Evolutionary conservation across 1,140 invertebrate species (phyloP), one percentile per base, ranked within the genome.

Genomic region (Ostrea edulis): DNA sequence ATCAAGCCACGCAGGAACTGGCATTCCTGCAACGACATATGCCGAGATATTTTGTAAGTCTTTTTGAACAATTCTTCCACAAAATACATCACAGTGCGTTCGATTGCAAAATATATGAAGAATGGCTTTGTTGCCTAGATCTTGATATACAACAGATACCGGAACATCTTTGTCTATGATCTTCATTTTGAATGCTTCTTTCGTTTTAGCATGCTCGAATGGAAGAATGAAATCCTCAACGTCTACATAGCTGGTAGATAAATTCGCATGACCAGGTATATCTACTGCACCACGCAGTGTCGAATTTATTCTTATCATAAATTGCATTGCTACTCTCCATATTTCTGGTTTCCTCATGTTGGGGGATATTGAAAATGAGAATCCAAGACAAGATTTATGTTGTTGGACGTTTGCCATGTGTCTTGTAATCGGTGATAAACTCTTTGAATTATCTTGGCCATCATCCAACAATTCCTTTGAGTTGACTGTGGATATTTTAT

Each of bases 1-100:
- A 35, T 77, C 68, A 25, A 77, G 68, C 68, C 68, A 77, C 3
- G 25, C 68, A 77, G 68, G 68, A 77, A 77, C 68, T 29, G 25
- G 7, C 2, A 35, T 77, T 29, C 9, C 9, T 11, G 68, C 68
- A 17, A 29, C 29, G 9, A 77, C 25, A 77, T 77, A 77, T 29
- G 22, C 25, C 35, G 68, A 22, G 35, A 29, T 77, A 12, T 1
- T 29, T 77, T 77, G 25, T 35, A 77, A 77, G 29, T 77, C 68
- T 12, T 35, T 29, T 17, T 29, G 29, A 77, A 77, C 4, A 11
- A 77, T 77, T 25, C 12, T 29, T 2, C 68, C 68, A 77, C 68
- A 77, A 77, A 77, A 77, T 12, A 9, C 68, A 35, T 77, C 68
- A 77, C 25, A 77, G 12, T 35, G 3, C 9, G 2, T 11, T 25